phyloP scores from a whole-genome alignment of 2,888 invertebrate species.

The Ophion ellenae region DNA sequence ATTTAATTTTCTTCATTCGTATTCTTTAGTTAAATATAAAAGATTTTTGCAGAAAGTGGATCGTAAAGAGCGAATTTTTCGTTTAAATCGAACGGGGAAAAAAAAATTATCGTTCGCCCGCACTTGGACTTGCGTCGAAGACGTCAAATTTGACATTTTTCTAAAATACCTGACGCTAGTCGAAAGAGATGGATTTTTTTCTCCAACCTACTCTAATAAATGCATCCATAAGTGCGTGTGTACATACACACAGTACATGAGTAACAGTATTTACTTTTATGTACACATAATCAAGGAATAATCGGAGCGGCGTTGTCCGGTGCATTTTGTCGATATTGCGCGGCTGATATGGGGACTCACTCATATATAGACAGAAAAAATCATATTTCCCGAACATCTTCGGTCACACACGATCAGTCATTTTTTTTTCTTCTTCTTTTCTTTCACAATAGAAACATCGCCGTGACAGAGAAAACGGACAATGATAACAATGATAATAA shows the following conservation, averaged over 20 bases:
- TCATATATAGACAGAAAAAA: background rate
- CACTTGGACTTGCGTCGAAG: background rate
- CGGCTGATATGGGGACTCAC: slow-evolving; percentile 40
- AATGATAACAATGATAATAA: background rate
- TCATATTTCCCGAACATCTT: background rate
- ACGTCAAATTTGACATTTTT: background rate
- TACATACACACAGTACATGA: slow-evolving; percentile 53
- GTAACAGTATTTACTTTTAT: slow-evolving; percentile 60
- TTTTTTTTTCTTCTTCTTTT: background rate
- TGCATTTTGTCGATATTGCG: slow-evolving; percentile 21
- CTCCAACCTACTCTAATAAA: background rate
- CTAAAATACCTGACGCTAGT: background rate
- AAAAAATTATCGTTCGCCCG: background rate
- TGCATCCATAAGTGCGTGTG: background rate
- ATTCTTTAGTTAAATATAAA: too few relatives aligned
- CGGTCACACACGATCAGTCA: background rate
- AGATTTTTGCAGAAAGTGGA: too few relatives aligned
- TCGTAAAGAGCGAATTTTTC: background rate
- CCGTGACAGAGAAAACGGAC: background rate
- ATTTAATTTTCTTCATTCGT: too few relatives aligned
- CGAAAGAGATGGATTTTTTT: background rate
- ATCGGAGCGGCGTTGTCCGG: slow-evolving; percentile 52
- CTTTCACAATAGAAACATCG: background rate
- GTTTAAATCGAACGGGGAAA: background rate
- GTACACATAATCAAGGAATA: slow-evolving; percentile 59